phyloP scores from a whole-genome alignment of 2,797 vertebrate genomes.

The Hydrocynus forskahlii region DNA sequence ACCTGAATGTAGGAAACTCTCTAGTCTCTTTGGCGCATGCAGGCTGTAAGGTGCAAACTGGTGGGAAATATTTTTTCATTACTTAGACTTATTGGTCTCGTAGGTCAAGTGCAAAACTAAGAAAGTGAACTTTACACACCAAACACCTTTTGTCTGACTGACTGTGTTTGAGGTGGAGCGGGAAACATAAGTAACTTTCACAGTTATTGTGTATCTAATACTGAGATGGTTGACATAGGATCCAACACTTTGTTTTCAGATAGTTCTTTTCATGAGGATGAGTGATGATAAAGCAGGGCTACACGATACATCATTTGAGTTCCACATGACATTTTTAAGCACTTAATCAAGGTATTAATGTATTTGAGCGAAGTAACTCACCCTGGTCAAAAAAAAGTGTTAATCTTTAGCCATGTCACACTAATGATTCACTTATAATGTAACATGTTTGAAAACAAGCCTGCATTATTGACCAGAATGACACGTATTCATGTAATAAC shows the following conservation, averaged over 20 bases:
- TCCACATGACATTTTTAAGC: neutral
- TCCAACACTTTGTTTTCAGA: too few relatives aligned
- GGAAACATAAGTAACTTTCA: too few relatives aligned
- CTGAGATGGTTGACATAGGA: too few relatives aligned
- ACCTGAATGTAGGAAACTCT: neutral
- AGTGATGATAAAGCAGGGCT: neutral
- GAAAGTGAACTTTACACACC: too few relatives aligned
- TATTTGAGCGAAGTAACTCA: neutral
- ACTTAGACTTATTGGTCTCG: neutral
- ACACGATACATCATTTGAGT: neutral
- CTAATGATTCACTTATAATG: neutral
- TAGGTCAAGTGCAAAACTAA: neutral
- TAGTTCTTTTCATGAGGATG: neutral
- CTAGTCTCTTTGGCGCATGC: neutral
- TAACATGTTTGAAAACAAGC: neutral
- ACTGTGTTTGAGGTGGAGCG: too few relatives aligned
- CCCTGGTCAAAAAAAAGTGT: neutral
- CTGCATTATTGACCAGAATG: neutral
- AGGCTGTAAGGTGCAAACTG: neutral
- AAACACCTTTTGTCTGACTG: too few relatives aligned
- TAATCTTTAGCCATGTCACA: neutral
- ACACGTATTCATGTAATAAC: neutral
- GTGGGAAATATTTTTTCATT: neutral
- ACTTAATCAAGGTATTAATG: neutral
- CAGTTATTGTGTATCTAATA: too few relatives aligned